These are phyloP conservation scores for Manis javanica DNA, from an alignment of 2,797 vertebrate genomes.

Conservation along the genomic window DNA sequence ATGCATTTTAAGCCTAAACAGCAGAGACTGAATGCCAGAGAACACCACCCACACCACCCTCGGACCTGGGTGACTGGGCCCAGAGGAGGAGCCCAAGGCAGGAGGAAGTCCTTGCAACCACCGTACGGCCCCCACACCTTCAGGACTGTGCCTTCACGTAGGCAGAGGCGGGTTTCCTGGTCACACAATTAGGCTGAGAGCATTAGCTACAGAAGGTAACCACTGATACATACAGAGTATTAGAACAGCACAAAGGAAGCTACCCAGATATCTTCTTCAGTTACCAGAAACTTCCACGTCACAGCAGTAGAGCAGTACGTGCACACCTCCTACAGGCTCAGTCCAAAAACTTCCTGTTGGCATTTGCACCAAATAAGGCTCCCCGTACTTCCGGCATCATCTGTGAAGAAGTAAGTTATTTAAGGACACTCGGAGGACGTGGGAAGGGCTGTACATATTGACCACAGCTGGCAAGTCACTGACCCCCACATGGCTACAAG, in stretches of 20 bases:
- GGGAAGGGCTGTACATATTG: not conserved
- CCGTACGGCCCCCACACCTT: not conserved
- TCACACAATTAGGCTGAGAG: constrained; percentile 72
- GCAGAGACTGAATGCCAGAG: not conserved
- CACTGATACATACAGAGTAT: constrained; percentile 71
- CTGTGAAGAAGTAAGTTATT: constrained; percentile 84
- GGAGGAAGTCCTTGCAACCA: not conserved
- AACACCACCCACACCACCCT: constrained; percentile 50
- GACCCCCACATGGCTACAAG: not conserved
- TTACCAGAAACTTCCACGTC: constrained; percentile 75
- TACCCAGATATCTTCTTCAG: constrained; percentile 66
- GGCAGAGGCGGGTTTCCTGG: constrained; percentile 46
- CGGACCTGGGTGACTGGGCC: not conserved
- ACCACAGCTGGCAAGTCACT: not conserved
- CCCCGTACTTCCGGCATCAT: constrained; percentile 98
- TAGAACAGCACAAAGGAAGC: constrained; percentile 64
- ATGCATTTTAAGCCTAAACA: not conserved
- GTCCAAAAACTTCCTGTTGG: constrained; percentile 96
- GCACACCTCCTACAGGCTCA: constrained; percentile 84
- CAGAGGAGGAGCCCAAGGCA: constrained; percentile 8
- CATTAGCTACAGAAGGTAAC: constrained; percentile 75
- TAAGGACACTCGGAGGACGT: not conserved
- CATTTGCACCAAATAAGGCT: constrained; percentile 94
- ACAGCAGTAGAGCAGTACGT: constrained; percentile 65
- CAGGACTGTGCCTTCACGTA: constrained; percentile 46